These are phyloP conservation scores for Patella pellucida DNA, from an alignment of 2,888 invertebrate genomes.

Conservation along the genomic window DNA sequence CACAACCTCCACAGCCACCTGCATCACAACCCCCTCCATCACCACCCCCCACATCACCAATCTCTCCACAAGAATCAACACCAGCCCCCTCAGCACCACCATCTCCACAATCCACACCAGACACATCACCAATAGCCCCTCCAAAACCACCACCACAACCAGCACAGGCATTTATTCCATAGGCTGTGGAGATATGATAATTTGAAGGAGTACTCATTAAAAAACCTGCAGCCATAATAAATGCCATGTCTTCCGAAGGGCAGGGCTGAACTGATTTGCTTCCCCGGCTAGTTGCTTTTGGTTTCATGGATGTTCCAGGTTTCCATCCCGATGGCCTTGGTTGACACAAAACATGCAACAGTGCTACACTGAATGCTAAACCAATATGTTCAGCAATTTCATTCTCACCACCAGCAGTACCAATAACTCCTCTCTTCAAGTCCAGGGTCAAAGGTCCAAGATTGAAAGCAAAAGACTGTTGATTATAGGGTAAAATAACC, in stretches of 20 bases:
- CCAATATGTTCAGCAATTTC: conserved; percentile 72
- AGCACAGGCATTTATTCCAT: conserved; percentile 53
- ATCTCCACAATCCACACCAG: conserved; percentile 41
- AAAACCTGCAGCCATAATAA: conserved; percentile 72
- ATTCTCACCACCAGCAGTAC: conserved; percentile 40
- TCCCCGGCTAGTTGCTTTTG: conserved; percentile 28
- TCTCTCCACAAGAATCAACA: conserved; percentile 25
- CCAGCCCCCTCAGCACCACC: conserved; percentile 29
- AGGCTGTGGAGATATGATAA: conserved; percentile 54
- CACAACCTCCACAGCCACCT: not conserved
- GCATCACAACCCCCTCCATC: conserved; percentile 32
- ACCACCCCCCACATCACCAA: conserved; percentile 47
- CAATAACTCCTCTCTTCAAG: conserved; percentile 56
- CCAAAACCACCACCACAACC: conserved; percentile 44
- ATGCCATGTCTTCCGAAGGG: conserved; percentile 62
- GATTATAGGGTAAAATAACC: conserved; percentile 47
- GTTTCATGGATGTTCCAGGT: conserved; percentile 29
- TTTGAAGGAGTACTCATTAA: conserved; percentile 67
- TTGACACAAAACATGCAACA: conserved; percentile 73
- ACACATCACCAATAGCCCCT: conserved; percentile 33
- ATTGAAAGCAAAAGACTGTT: conserved; percentile 46
- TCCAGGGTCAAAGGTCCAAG: conserved; percentile 55
- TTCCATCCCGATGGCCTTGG: conserved; percentile 63
- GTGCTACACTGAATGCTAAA: conserved; percentile 71
- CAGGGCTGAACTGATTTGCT: conserved; percentile 45